A percentile compares a stretch with the other conserved stretches of the same genome.
Evolutionary conservation across 2,888 invertebrate species (phyloP).

Genomic region (Drosophila koepferae): DNA sequence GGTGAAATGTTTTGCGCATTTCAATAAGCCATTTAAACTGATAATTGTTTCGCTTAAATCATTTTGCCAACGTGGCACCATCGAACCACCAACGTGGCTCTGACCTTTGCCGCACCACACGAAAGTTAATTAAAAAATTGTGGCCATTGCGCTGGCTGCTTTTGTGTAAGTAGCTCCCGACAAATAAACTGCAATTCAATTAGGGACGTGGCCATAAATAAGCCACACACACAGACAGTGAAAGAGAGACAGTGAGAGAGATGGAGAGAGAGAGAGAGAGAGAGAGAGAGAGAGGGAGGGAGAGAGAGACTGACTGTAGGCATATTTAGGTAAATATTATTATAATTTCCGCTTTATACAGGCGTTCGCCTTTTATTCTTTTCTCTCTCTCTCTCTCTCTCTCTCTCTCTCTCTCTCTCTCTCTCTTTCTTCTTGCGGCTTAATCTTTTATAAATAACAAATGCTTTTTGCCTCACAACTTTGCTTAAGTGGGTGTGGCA

Average conservation of each 20-base stretch:
- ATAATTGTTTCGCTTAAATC: constrained; percentile 78
- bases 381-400: background rate
- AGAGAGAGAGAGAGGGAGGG: background rate
- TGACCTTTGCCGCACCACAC: constrained; percentile 55
- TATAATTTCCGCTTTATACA: constrained; percentile 63
- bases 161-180: constrained; percentile 61
- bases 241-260: background rate
- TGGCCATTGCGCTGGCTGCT: constrained; percentile 58
- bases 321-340: constrained; percentile 78
- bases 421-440: constrained; percentile 38
- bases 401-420: background rate
- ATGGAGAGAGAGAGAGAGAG: too few species aligned
- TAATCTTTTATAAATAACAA: constrained; percentile 75
- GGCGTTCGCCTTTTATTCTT: constrained; percentile 47
- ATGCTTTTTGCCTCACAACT: constrained; percentile 46
- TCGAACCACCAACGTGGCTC: background rate
- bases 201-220: constrained; percentile 76
- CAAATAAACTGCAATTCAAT: constrained; percentile 81
- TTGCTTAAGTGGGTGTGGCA: constrained; percentile 25
- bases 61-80: constrained; percentile 39
- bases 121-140: constrained; percentile 80
- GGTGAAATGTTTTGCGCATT: constrained; percentile 62
- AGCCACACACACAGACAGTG: constrained; percentile 38
- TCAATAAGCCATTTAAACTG: constrained; percentile 80
- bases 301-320: constrained; percentile 31